A percentile compares a stretch with the other conserved stretches of the same genome.
phyloP scores from a whole-genome alignment of 2,888 invertebrate genomes.

The Anthrax anthrax region DNA sequence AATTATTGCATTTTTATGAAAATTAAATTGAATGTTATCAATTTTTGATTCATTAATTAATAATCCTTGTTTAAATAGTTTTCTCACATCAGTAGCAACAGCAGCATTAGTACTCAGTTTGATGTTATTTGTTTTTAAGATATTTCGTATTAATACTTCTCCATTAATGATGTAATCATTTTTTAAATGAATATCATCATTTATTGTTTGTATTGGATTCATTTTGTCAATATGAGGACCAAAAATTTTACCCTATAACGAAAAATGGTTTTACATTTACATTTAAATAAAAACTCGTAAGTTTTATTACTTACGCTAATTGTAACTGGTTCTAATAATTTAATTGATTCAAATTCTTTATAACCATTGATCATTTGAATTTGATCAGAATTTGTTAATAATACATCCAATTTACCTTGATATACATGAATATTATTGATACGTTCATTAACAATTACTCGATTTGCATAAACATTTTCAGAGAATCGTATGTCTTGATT shows the following conservation, averaged over 20 bases:
- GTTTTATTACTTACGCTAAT: constrained; percentile 25
- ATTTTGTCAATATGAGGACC: constrained; percentile 32
- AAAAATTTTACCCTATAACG: constrained; percentile 32
- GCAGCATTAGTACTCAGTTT: not conserved
- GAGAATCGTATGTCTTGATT: constrained; percentile 35
- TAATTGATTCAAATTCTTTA: constrained; percentile 35
- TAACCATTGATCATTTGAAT: constrained; percentile 34
- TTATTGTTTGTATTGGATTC: constrained; percentile 35
- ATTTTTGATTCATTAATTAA: constrained; percentile 17
- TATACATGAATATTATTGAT: constrained; percentile 37
- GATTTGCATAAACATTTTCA: constrained; percentile 28
- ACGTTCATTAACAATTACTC: constrained; percentile 30
- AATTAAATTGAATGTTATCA: constrained; percentile 20
- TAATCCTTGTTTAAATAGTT: constrained; percentile 27
- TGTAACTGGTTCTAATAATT: constrained; percentile 33
- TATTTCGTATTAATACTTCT: constrained; percentile 34
- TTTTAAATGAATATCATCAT: constrained; percentile 30
- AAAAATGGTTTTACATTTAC: too few relatives aligned
- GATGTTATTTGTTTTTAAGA: constrained; percentile 23
- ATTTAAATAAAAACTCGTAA: too few relatives aligned
- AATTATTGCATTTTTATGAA: constrained; percentile 16
- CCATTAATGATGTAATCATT: constrained; percentile 36
- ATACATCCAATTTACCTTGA: constrained; percentile 33
- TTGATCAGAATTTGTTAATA: constrained; percentile 30
- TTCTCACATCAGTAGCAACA: not conserved